Base-by-base conservation (phyloP, 2,888 invertebrate species). In the Catocala fraxini region DNA sequence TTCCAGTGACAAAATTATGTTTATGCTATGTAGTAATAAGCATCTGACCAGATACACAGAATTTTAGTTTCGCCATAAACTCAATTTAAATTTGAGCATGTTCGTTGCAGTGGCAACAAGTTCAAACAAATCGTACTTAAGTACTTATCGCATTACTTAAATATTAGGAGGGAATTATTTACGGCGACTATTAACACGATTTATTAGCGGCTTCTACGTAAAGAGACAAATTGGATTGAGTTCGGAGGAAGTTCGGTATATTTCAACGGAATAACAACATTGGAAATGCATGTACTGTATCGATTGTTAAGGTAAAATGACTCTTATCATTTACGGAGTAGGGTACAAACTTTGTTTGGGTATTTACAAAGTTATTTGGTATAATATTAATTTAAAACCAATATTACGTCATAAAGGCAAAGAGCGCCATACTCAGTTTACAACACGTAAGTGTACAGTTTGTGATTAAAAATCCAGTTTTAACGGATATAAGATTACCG, bases 381-480 rank as follows among this genome's bases (percentile, higher is more conserved):
- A 57, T 56, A 53, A 65, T 55, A 51, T 62, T 56, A 62, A 70
- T 72, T 70, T 62, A 58, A 68, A 70, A 68, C 61, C 55, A 77
- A 74, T 69, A 74, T 70, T 62, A 62, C 62, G 60, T 67, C 59
- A 69, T 73, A 68, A 72, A 76, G 56, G 60, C 64, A 65, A 61
- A 68, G 59, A 65, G 51, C 54, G 56, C 56, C 25, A 53, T 56
- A 51, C 46, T 51, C 12, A 54, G 61, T 71, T 72, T 72, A 73
- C 58, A 66, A 63, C 66, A 51, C 59, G 68, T 63, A 71, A 71
- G 35, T 39, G 35, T 7, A 39, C 7, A 39, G 61, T 55, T 59
- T 35, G 55, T 73, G 58, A 80, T 80, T 73, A 71, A 74, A 72
- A 68, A 64, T 65, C 72, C 51, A 64, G 76, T 71, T 79, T 53